phyloP scores from a whole-genome alignment of 2,888 invertebrate genomes.

The Sarcophaga carnaria region DNA sequence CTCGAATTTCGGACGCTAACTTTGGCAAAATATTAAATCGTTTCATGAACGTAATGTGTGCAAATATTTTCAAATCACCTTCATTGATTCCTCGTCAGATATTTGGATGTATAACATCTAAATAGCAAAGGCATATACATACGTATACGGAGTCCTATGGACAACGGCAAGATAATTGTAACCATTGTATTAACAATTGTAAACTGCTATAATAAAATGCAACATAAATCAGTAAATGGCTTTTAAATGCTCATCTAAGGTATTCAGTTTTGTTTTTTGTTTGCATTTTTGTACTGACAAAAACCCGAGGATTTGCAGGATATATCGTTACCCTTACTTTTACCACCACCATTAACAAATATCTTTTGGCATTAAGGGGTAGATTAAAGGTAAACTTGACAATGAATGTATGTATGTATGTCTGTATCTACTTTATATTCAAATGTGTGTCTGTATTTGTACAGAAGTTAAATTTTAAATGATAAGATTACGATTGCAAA shows the following conservation, averaged over 20 bases:
- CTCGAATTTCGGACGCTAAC: too few species aligned
- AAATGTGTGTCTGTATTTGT: conserved; percentile 15
- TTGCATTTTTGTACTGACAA: neutral
- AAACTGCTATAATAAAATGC: conserved; percentile 77
- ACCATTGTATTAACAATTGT: conserved; percentile 74
- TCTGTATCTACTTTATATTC: neutral
- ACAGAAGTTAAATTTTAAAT: conserved; percentile 56
- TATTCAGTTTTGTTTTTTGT: conserved; percentile 1
- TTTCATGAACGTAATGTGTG: conserved; percentile 39
- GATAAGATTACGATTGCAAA: conserved; percentile 47
- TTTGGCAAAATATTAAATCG: neutral
- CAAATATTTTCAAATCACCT: conserved; percentile 35
- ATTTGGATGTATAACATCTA: neutral
- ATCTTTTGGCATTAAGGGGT: conserved; percentile 15
- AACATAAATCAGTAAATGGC: conserved; percentile 80
- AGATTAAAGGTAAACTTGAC: neutral
- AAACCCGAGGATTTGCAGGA: conserved; percentile 2
- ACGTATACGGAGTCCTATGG: neutral
- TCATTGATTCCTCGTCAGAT: neutral
- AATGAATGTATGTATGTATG: neutral
- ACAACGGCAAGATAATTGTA: conserved; percentile 32
- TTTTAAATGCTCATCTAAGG: conserved; percentile 57
- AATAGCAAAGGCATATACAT: neutral
- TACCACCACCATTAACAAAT: conserved; percentile 15
- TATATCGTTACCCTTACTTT: neutral